These are phyloP conservation scores for Xiphorhynchus erythropygius DNA, from an alignment of 2,797 vertebrate genomes.

Conservation along the genomic window DNA sequence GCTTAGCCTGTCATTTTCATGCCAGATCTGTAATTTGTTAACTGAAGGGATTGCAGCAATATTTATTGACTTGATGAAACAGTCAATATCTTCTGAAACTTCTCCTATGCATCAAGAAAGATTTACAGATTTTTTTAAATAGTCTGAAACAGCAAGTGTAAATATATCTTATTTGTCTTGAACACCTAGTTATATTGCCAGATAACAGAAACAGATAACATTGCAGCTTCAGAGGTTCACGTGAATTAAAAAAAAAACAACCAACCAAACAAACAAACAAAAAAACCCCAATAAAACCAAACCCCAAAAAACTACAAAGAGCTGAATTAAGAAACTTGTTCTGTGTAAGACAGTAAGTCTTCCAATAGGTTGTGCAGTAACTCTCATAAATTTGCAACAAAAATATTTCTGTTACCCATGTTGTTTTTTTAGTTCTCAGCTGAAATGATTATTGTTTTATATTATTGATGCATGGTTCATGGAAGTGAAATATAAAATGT, in stretches of 20 bases:
- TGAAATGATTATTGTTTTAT: background rate
- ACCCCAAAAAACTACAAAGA: background rate
- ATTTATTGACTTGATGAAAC: background rate
- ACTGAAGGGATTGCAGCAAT: background rate
- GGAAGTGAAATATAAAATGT: background rate
- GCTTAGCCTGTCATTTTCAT: background rate
- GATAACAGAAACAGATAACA: background rate
- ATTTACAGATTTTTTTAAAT: background rate
- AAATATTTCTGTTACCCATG: background rate
- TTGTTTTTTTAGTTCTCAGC: background rate
- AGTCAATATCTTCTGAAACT: background rate
- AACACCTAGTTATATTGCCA: background rate
- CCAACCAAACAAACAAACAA: no score
- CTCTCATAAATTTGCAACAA: background rate
- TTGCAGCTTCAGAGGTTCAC: background rate
- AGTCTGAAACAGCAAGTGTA: background rate
- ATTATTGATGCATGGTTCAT: background rate
- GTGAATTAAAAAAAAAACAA: background rate
- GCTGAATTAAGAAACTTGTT: background rate
- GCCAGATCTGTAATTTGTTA: background rate
- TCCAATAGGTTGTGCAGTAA: background rate
- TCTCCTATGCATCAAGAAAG: constrained; percentile 13
- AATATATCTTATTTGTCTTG: background rate
- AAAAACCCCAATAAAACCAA: no score
- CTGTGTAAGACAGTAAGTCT: background rate